These are phyloP conservation scores for Lasioglossum malachurum DNA, from an alignment of 2,888 invertebrate species.

Conservation along the genomic window DNA sequence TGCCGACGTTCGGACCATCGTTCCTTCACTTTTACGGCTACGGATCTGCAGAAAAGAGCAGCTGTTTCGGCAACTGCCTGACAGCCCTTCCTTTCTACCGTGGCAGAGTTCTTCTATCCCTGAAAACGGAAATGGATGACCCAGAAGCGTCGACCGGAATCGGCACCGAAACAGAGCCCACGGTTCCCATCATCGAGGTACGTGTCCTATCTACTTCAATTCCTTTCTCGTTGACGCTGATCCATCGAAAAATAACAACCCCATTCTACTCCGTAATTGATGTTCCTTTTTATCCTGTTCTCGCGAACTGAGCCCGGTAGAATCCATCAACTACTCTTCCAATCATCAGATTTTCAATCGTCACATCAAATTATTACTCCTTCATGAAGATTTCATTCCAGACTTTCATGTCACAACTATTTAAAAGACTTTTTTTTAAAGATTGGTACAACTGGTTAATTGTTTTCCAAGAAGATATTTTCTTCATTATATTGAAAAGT, in stretches of 20 bases:
- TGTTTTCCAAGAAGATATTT: too few species aligned
- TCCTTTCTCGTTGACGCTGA: neutral
- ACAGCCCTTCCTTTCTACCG: slow-evolving; percentile 85
- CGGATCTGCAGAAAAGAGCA: slow-evolving; percentile 79
- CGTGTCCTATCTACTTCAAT: slow-evolving; percentile 42
- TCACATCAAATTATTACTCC: too few species aligned
- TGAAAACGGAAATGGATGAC: slow-evolving; percentile 89
- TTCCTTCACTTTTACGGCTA: slow-evolving; percentile 91
- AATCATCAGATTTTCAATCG: too few species aligned
- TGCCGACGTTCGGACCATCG: slow-evolving; percentile 94
- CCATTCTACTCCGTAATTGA: neutral
- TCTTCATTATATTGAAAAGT: too few species aligned
- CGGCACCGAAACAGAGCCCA: slow-evolving; percentile 85
- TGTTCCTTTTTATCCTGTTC: neutral
- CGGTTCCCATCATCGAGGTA: slow-evolving; percentile 86
- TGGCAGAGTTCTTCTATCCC: slow-evolving; percentile 90
- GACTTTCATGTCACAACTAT: too few species aligned
- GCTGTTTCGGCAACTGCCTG: slow-evolving; percentile 72
- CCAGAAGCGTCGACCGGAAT: slow-evolving; percentile 84
- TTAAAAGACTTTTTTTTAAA: too few species aligned
- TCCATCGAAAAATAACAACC: neutral
- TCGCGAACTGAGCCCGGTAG: neutral
- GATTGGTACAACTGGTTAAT: too few species aligned
- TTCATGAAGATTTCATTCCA: too few species aligned
- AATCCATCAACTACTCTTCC: too few species aligned